Conservation (phyloP, 2,888 invertebrate genomes). For the Nebria brevicollis region DNA sequence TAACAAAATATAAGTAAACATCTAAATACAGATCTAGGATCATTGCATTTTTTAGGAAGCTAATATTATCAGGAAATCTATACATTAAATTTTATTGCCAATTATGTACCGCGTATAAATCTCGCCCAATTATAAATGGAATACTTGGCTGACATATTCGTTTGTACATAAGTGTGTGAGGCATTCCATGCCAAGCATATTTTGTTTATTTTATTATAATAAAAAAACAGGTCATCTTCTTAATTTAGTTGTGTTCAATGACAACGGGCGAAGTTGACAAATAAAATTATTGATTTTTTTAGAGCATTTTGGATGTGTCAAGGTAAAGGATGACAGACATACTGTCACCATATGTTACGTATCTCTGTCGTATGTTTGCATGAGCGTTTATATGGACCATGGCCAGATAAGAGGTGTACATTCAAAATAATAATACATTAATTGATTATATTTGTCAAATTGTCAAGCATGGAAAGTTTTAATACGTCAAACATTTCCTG, state of each 20-base stretch:
- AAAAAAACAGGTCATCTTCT: neutral
- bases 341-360: neutral
- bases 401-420: constrained; percentile 1
- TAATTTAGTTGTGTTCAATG: neutral
- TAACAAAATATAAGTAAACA: too few relatives aligned
- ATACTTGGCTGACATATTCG: neutral
- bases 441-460: neutral
- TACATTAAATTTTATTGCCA: neutral
- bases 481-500: neutral
- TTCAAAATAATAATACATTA: neutral
- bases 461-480: neutral
- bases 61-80: neutral
- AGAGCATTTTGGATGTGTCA: neutral
- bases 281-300: neutral
- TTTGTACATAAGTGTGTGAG: neutral
- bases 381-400: neutral
- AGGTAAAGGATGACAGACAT: neutral
- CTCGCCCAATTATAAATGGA: neutral
- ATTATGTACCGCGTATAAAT: neutral
- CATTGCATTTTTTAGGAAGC: neutral
- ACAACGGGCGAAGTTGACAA: neutral
- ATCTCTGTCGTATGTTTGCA: neutral
- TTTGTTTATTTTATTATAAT: neutral
- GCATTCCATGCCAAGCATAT: neutral
- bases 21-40: neutral